phyloP scores from a whole-genome alignment of 2,797 vertebrate genomes.

The Lepilemur ruficaudatus region DNA sequence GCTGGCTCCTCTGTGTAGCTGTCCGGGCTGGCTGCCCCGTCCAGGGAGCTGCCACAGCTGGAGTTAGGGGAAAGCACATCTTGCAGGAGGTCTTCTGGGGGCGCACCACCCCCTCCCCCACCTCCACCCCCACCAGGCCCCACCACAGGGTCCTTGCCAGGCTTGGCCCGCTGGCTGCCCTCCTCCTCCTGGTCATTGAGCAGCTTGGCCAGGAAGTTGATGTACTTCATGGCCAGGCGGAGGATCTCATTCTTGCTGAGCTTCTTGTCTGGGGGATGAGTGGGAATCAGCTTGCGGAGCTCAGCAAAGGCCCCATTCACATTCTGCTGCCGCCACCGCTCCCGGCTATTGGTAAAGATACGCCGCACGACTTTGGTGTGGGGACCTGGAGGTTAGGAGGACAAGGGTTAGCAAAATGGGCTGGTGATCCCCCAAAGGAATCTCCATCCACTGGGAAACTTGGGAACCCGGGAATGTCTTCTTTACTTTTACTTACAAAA shows the following conservation, averaged over 20 bases:
- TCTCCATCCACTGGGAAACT: not conserved
- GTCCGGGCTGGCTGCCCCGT: conserved; percentile 92
- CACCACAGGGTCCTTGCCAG: conserved; percentile 84
- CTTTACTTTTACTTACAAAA: not conserved
- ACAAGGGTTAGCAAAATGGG: not conserved
- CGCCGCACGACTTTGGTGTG: conserved; percentile 89
- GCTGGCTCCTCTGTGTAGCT: conserved; percentile 95
- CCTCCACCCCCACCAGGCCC: conserved; percentile 28
- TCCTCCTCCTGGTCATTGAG: conserved; percentile 91
- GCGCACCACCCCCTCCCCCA: conserved; percentile 76
- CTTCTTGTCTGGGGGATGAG: conserved; percentile 94
- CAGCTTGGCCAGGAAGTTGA: conserved; percentile 93
- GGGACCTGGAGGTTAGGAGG: conserved; percentile 83
- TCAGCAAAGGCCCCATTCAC: conserved; percentile 93
- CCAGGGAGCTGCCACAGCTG: conserved; percentile 90
- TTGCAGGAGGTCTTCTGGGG: conserved; percentile 89
- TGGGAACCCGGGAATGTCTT: not conserved
- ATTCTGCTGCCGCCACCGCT: conserved; percentile 94
- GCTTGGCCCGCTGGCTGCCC: conserved; percentile 88
- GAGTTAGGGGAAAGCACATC: conserved; percentile 90
- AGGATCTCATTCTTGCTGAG: conserved; percentile 97
- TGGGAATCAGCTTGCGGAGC: conserved; percentile 93
- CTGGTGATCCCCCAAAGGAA: not conserved
- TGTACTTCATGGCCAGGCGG: conserved; percentile 94
- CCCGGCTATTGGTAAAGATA: conserved; percentile 92